Evolutionary conservation across 2,797 vertebrate species (phyloP), one percentile per base, ranked within the genome.

Genomic region (Erpetoichthys calabaricus): DNA sequence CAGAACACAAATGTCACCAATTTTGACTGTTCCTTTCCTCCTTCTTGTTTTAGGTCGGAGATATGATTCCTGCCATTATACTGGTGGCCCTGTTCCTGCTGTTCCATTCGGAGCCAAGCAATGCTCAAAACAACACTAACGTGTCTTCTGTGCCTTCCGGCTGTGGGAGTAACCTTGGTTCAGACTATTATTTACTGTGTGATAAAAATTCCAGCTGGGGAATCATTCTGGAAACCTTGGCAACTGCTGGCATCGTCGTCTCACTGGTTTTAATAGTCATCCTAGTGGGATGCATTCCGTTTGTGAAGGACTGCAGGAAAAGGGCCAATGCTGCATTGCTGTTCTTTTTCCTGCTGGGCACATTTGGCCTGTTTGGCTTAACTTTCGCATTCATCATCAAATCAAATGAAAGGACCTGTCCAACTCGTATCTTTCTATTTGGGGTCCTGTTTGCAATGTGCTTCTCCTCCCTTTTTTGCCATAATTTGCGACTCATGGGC

Each of bases 361-460:
- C 85, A 0, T 76, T 90, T 0, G 91, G 92, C 1, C 9, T 94
- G 70, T 94, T 97, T 1, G 85, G 86, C 62, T 73, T 90, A 61
- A 87, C 90, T 46, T 96, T 96, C 54, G 76, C 89, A 68, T 95
- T 95, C 72, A 82, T 98, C 71, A 74, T 95, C 68, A 62, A 45
- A 1, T 75, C 75, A 7, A 90, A 86, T 0, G 44, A 70, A 0
- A 72, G 49, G 63, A 94, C 85, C 1, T 91, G 84, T 59, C 89
- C 88, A 45, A 87, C 88, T 0, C 84, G 94, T 53, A 68, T 94
- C 70, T 93, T 97, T 72, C 83, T 92, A 2, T 97, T 96, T 5
- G 79, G 87, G 0, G 75, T 94, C 57, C 65, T 91, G 59, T 95
- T 94, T 58, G 76, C 89, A 3, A 60, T 94, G 63, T 92, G 86